Percentiles rank a stretch among this genome's conserved stretches.
phyloP scores from a whole-genome alignment of 2,797 vertebrate genomes.

The Danio kyathit region DNA sequence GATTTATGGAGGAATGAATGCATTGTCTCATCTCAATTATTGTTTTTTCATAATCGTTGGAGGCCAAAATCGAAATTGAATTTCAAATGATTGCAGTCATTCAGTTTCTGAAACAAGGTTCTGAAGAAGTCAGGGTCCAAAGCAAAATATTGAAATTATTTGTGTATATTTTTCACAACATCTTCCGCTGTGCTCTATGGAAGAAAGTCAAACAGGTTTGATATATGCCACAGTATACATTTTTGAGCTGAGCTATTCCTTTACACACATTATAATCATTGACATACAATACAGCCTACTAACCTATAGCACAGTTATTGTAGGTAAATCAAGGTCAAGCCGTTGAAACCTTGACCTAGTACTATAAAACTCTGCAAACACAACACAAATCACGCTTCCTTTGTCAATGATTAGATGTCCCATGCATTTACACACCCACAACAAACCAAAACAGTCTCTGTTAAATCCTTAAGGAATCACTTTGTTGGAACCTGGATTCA shows the following conservation, averaged over 20 bases:
- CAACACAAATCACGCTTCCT: slow-evolving; percentile 32
- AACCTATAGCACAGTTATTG: background rate
- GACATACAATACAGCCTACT: background rate
- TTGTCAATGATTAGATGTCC: slow-evolving; percentile 59
- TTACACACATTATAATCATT: background rate
- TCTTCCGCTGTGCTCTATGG: background rate
- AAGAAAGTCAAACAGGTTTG: background rate
- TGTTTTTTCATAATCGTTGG: too few species aligned
- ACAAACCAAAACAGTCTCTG: slow-evolving; percentile 28
- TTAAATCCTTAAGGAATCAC: slow-evolving; percentile 33
- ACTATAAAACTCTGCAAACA: slow-evolving; percentile 37
- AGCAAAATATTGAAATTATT: background rate
- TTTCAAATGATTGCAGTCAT: too few species aligned
- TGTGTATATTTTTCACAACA: background rate
- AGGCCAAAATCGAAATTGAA: too few species aligned
- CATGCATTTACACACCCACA: slow-evolving; percentile 24
- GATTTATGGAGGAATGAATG: too few species aligned
- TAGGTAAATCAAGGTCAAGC: slow-evolving; percentile 4
- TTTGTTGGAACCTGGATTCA: background rate
- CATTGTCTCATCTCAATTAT: too few species aligned
- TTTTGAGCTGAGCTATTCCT: background rate
- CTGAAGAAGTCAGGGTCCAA: background rate
- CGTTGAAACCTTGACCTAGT: slow-evolving; percentile 18
- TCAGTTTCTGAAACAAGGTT: too few species aligned
- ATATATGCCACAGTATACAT: too few species aligned